Conservation (phyloP, 2,888 invertebrate species). For the Leucoptera coffeella region DNA sequence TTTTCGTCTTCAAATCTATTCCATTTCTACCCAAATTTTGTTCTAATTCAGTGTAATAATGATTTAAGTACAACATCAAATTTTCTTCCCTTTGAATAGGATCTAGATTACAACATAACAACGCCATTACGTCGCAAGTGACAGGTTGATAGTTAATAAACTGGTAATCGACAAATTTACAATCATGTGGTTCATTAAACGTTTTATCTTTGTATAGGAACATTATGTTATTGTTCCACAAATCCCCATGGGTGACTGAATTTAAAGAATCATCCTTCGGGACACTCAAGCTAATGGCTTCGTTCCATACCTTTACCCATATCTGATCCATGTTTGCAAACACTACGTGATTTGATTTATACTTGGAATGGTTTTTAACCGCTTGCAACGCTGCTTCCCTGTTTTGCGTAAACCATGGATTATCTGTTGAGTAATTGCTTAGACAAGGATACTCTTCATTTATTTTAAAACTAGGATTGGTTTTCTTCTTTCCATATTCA, state of each 20-base stretch:
- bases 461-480: neutral
- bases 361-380: conserved; percentile 22
- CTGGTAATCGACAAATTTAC: conserved; percentile 65
- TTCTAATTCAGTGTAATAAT: conserved; percentile 49
- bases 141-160: conserved; percentile 60
- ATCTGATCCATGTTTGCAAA: conserved; percentile 12
- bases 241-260: conserved; percentile 52
- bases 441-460: neutral
- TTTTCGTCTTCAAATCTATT: conserved; percentile 19
- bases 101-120: conserved; percentile 49
- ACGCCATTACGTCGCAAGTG: conserved; percentile 55
- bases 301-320: conserved; percentile 15
- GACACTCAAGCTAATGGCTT: conserved; percentile 8
- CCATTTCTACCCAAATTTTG: conserved; percentile 23
- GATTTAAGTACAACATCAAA: conserved; percentile 35
- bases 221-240: conserved; percentile 59
- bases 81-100: conserved; percentile 39
- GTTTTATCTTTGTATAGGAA: conserved; percentile 12
- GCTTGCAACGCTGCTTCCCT: conserved; percentile 25
- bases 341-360: conserved; percentile 16
- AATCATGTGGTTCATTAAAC: conserved; percentile 44
- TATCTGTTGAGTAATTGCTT: neutral
- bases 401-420: conserved; percentile 10
- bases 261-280: conserved; percentile 36
- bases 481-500: conserved; percentile 12